phyloP scores from a whole-genome alignment of 2,888 invertebrate genomes.

The Drosophila hawaiiensis region DNA sequence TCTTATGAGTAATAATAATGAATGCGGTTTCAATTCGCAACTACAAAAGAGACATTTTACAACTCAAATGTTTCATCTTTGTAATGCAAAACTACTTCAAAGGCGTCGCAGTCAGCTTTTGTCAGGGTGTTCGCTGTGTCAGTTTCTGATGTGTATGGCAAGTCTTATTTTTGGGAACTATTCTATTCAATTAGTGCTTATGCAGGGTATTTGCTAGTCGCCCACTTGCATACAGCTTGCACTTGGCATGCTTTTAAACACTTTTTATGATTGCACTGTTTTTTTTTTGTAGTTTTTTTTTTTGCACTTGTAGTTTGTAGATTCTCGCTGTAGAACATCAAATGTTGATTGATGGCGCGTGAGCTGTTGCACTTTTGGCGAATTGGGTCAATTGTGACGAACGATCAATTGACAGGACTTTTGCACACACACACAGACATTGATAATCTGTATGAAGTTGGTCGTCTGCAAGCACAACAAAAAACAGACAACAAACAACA shows the following conservation, averaged over 20 bases:
- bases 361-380: slow-evolving; percentile 32
- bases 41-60: not conserved
- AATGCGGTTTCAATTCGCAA: not conserved
- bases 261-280: slow-evolving; percentile 21
- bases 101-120: not conserved
- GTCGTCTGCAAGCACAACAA: not conserved
- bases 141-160: not conserved
- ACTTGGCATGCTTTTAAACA: slow-evolving; percentile 18
- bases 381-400: slow-evolving; percentile 70
- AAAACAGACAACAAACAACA: not conserved
- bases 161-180: not conserved
- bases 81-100: not conserved
- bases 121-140: not conserved
- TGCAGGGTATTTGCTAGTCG: slow-evolving; percentile 27
- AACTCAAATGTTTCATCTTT: not conserved
- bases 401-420: slow-evolving; percentile 40
- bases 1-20: not conserved
- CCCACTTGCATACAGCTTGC: not conserved
- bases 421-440: not conserved
- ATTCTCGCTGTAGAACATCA: slow-evolving; percentile 28
- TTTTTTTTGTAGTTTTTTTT: not conserved
- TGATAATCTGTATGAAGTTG: slow-evolving; percentile 6
- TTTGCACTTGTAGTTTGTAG: slow-evolving; percentile 15
- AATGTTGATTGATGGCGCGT: slow-evolving; percentile 75
- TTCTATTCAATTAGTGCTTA: not conserved